Evolutionary conservation across 2,113 vertebrate species (phyloP), one percentile per base, ranked within the genome.

Genomic region (Nothocercus nigrocapillus): DNA sequence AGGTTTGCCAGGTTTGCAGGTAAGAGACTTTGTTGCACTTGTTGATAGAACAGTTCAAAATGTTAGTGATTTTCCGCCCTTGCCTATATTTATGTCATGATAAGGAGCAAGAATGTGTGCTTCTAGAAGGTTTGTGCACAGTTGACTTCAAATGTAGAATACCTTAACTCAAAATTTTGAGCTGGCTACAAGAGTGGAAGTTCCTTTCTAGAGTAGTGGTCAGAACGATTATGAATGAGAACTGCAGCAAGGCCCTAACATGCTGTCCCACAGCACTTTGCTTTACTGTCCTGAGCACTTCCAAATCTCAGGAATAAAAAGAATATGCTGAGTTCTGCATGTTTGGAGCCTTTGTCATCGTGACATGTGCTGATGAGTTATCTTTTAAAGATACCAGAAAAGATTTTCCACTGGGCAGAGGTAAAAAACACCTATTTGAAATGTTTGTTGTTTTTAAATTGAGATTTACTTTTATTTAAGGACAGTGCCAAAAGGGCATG

Each of bases 1-100:
- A 9, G 99, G 99, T 70, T 95, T 79, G 11, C 95, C 97, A 61
- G 99, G 98, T 63, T 70, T 95, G 36, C 94, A 54, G 93, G 91
- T 97, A 85, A 70, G 73, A 62, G 59, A n/a, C 22, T 45, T 54
- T 61, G 4, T 20, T 83, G 53, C 38, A 28, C 9, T 79, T 61
- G 5, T 56, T 45, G n/a, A 67, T 1, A 34, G 78, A 73, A 69
- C 32, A 44, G 12, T 56, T 91, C 27, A 25, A 63, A 32, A 25
- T 10, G 3, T 24, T 36, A 47, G 11, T 20, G 19, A 5, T 64
- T 92, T 74, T n/a, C 14, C 53, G 16, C 74, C 13, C 14, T 63
- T 38, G 27, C 17, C 53, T 70, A 12, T 56, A 5, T 59, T 75
- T 75, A 27, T 79, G 47, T 73, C 24, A 3, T 11, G 28, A 17